These are phyloP conservation scores for Loxodonta africana DNA, from an alignment of 2,113 vertebrate species.

Conservation along the genomic window DNA sequence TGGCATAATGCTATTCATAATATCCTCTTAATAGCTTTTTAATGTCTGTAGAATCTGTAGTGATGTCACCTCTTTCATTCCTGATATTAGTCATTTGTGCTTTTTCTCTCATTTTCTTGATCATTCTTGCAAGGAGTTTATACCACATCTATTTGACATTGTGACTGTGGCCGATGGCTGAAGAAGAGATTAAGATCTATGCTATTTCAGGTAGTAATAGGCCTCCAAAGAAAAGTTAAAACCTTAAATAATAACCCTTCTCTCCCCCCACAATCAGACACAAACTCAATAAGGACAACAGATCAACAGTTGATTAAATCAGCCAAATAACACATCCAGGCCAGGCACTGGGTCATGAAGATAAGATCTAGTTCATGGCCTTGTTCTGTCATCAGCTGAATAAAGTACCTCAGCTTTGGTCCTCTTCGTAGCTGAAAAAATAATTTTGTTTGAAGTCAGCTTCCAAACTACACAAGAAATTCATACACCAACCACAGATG, in stretches of 20 bases:
- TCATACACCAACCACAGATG: not conserved
- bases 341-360: constrained; percentile 20
- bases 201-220: not conserved
- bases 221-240: constrained; percentile 31
- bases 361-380: constrained; percentile 47
- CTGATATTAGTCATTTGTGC: not conserved
- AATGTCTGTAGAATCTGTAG: not conserved
- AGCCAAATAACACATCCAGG: not conserved
- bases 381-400: constrained; percentile 65
- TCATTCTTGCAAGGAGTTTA: not conserved
- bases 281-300: not conserved
- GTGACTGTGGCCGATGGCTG: not conserved
- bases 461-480: constrained; percentile 29
- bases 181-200: not conserved
- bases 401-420: not conserved
- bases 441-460: not conserved
- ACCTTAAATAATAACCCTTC: not conserved
- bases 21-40: not conserved
- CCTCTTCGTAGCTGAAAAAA: constrained; percentile 19
- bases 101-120: not conserved
- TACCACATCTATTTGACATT: not conserved
- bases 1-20: not conserved
- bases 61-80: not conserved
- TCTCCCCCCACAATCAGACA: not conserved
- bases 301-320: not conserved